A percentile compares a stretch with the other conserved stretches of the same genome.
Conservation (phyloP, 2,797 vertebrate species). For the Eulemur mongoz region DNA sequence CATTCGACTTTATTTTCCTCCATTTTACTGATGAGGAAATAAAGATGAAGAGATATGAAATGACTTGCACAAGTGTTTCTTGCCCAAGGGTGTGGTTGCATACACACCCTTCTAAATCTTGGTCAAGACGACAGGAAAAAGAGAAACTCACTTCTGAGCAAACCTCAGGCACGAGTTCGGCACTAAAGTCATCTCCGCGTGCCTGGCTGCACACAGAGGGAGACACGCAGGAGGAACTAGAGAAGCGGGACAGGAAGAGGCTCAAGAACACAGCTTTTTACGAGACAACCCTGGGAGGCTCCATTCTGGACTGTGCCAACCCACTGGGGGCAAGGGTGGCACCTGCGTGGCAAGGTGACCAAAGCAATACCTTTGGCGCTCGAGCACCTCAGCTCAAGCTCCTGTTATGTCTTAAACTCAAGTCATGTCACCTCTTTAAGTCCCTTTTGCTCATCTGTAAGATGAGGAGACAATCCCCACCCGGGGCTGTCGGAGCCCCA, state of each 20-base stretch:
- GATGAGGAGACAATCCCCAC: not conserved
- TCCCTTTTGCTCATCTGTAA: not conserved
- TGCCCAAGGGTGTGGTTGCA: not conserved
- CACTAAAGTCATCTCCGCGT: not conserved
- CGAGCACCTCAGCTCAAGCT: not conserved
- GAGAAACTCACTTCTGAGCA: not conserved
- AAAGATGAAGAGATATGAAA: conserved; percentile 33
- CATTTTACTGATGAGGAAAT: conserved; percentile 55
- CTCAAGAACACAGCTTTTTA: not conserved
- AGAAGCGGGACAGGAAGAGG: not conserved
- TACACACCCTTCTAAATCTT: not conserved
- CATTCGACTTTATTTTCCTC: not conserved
- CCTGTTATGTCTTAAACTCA: not conserved
- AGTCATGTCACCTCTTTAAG: not conserved
- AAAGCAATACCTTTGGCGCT: not conserved
- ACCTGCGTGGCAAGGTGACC: not conserved
- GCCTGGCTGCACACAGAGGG: not conserved
- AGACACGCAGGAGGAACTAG: not conserved
- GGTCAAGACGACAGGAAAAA: conserved; percentile 25
- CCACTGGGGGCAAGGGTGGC: not conserved
- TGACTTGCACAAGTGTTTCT: conserved; percentile 55
- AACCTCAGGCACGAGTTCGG: not conserved
- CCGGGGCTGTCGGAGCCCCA: not conserved
- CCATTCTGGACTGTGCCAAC: not conserved
- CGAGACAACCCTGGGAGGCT: not conserved